Conservation (phyloP, 2,888 invertebrate genomes). For the Lottia scabra region DNA sequence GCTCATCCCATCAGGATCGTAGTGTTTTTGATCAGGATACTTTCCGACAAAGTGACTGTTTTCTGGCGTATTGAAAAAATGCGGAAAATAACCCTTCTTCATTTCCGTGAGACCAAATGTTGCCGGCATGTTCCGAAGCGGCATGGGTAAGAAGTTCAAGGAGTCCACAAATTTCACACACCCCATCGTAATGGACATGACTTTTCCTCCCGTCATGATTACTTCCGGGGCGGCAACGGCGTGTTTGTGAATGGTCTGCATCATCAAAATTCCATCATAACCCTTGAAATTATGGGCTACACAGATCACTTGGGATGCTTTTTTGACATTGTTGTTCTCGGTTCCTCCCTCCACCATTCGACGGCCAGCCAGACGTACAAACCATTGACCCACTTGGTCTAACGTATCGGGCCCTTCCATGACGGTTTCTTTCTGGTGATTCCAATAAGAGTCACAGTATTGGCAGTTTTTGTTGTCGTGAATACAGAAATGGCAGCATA, state of each 20-base stretch:
- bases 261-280: not conserved
- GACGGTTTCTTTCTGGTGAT: not conserved
- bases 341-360: not conserved
- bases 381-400: not conserved
- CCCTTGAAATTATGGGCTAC: slow-evolving; percentile 2
- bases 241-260: not conserved
- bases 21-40: not conserved
- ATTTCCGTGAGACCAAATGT: not conserved
- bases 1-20: not conserved
- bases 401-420: not conserved
- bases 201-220: not conserved
- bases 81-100: not conserved
- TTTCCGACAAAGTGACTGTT: not conserved
- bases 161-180: not conserved
- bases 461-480: not conserved
- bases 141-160: not conserved
- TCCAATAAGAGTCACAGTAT: not conserved
- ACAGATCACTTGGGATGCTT: not conserved
- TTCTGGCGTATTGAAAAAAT: not conserved
- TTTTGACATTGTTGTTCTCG: not conserved
- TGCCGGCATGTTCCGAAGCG: not conserved
- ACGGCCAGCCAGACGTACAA: not conserved
- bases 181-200: not conserved
- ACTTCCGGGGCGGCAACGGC: not conserved
- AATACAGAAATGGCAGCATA: not conserved